Evolutionary conservation across 2,797 vertebrate species (phyloP).

Genomic region (Ceryle rudis): DNA sequence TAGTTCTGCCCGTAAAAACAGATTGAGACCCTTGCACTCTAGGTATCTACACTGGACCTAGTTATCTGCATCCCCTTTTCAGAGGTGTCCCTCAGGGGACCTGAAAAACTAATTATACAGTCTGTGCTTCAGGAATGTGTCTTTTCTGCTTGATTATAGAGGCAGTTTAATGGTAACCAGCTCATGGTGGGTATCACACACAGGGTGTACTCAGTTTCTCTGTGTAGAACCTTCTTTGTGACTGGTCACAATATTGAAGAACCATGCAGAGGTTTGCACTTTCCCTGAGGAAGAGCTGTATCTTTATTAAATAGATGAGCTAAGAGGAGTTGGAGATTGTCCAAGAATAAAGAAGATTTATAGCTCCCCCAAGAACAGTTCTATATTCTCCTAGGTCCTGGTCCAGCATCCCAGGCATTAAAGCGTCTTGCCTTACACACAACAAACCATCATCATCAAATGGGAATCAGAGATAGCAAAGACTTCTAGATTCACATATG

Average conservation of each 20-base stretch:
- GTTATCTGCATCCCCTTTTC: background rate
- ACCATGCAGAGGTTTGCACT: background rate
- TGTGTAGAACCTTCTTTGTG: background rate
- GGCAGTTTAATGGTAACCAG: background rate
- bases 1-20: background rate
- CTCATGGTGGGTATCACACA: background rate
- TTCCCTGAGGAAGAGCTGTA: background rate
- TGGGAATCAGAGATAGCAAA: background rate
- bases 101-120: background rate
- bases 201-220: background rate
- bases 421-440: background rate
- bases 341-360: background rate
- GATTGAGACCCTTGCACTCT: background rate
- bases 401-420: background rate
- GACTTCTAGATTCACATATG: background rate
- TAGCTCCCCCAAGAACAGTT: background rate
- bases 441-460: background rate
- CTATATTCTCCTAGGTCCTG: background rate
- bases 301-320: background rate
- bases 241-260: background rate
- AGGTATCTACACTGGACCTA: background rate
- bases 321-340: background rate
- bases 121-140: background rate
- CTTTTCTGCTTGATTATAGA: background rate
- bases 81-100: background rate